Base-by-base conservation (phyloP, 2,113 vertebrate genomes). In the Pagrus major region DNA sequence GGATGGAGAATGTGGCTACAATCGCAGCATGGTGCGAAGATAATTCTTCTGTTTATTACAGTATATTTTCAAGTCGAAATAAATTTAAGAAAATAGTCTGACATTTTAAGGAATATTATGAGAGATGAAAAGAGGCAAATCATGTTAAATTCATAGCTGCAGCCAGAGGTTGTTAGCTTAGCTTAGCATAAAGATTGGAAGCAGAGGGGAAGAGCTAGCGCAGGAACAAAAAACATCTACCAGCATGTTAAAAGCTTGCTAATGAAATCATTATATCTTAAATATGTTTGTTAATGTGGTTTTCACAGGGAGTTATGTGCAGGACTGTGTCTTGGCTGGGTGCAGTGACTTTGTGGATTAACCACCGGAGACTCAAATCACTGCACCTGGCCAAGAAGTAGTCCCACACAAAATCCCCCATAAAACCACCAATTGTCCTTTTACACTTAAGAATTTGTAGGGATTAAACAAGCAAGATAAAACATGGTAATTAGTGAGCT, bases 1-100 rank as follows among this genome's bases (percentile, higher is more conserved):
- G 98, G 98, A 99, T 99, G 98, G 98, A 99, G 91, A 99, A 98
- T 0, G 97, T 99, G 71, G 98, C 98, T 86, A 98, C 97, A 63
- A 99, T 99, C 0, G 96, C 98, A 65, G 98, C 98, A 91, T 97
- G 98, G 97, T 99, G 47, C 56, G 25, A 6, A 47, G 1, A 21
- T 16, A 21, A 1, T 12, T 11, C 5, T 37, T 18, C 11, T 21
- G 63, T 15, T 33, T 65, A 12, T n/a, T 9, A 21, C 5, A 5
- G 63, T 64, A 23, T 9, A 5, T 9, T 55, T 41, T 10, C n/a
- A n/a, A 42, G 6, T 39, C 29, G 18, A 52, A 39, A 0, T 55
- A 23, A 5, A 6, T 25, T 42, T 25, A 44, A 65, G 25, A 5
- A 14, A 47, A 3, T 14, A 44, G 6, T 60, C 35, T 44, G 6